Percentiles rank a stretch among this genome's conserved stretches.
Conservation (phyloP, 53 echinoderm and acorn worm genomes). For the Antedon mediterranea region DNA sequence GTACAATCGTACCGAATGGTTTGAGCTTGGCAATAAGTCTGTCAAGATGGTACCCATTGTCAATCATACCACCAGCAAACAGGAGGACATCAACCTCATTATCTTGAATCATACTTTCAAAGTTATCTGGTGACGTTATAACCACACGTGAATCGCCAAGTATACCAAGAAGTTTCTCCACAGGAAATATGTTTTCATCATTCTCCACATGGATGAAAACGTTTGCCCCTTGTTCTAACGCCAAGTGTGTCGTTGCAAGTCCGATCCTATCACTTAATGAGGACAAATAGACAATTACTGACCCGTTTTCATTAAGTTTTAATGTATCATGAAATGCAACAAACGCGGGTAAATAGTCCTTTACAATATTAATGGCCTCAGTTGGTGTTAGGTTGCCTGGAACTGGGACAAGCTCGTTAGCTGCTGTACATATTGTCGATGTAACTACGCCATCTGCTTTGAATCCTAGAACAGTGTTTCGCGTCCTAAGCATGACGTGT, state of each 20-base stretch:
- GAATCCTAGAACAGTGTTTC: conserved; percentile 71
- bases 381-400: conserved; percentile 71
- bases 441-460: conserved; percentile 48
- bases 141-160: conserved; percentile 86
- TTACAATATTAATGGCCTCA: conserved; percentile 86
- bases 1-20: conserved; percentile 92
- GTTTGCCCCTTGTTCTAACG: conserved; percentile 85
- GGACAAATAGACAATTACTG: conserved; percentile 77
- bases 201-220: conserved; percentile 86
- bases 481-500: conserved; percentile 76
- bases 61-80: conserved; percentile 85
- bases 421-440: conserved; percentile 53
- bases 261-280: conserved; percentile 82
- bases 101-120: conserved; percentile 76
- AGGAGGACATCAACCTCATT: conserved; percentile 79
- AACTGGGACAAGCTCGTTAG: conserved; percentile 74
- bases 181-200: conserved; percentile 80
- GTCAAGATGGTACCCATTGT: conserved; percentile 56
- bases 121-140: conserved; percentile 80
- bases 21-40: conserved; percentile 67
- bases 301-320: conserved; percentile 73
- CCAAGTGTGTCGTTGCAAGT: conserved; percentile 84
- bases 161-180: conserved; percentile 85
- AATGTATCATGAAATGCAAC: conserved; percentile 92
- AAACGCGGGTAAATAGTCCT: conserved; percentile 85